phyloP scores from a whole-genome alignment of 2,888 invertebrate species.

The Anticlea derivata region DNA sequence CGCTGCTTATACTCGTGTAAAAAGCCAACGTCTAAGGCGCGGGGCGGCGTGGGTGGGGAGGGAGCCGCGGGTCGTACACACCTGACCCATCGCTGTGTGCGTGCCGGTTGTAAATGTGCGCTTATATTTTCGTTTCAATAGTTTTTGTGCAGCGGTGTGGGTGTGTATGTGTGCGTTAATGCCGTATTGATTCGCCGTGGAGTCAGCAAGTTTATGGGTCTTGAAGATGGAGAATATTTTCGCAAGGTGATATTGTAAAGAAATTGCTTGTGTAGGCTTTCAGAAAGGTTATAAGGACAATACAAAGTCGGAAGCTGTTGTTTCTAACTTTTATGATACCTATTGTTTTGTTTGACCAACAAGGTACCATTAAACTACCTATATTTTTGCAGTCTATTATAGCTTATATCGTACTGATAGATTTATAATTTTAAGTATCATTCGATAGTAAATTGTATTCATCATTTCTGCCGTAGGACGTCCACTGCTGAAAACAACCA shows the following conservation, averaged over 20 bases:
- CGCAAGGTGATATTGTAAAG: slow-evolving; percentile 25
- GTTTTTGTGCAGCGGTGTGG: slow-evolving; percentile 76
- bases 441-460: no score
- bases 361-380: neutral
- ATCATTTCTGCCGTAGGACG: no score
- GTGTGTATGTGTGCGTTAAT: slow-evolving; percentile 72
- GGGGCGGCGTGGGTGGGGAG: slow-evolving; percentile 47
- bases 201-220: slow-evolving; percentile 72
- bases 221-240: slow-evolving; percentile 55
- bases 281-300: neutral
- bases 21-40: slow-evolving; percentile 82
- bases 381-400: neutral
- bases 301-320: neutral
- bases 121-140: slow-evolving; percentile 82
- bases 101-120: slow-evolving; percentile 51
- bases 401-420: no score
- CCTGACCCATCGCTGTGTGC: slow-evolving; percentile 55
- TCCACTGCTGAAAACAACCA: no score
- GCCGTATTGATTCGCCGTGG: slow-evolving; percentile 74
- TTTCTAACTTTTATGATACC: slow-evolving; percentile 1
- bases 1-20: slow-evolving; percentile 78
- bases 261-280: neutral
- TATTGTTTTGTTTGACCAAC: neutral
- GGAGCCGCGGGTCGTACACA: slow-evolving; percentile 57
- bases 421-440: no score